Base-by-base conservation (phyloP, 2,888 invertebrate genomes). In the Pardosa pseudoannulata region DNA sequence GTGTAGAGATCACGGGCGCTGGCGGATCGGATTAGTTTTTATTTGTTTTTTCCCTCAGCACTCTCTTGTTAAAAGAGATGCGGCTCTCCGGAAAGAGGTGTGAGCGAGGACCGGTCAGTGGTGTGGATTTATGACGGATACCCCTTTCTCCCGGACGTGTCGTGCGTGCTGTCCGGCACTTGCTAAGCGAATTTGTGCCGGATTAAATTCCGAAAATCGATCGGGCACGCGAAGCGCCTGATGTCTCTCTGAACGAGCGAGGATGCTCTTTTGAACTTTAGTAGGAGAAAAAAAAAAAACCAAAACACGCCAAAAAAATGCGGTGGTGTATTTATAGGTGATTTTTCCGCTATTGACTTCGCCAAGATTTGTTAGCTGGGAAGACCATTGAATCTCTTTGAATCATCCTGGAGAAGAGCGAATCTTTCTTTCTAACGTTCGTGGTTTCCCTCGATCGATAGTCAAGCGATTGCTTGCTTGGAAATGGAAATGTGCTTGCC, bases 131-230 rank as follows among this genome's bases (percentile, higher is more conserved):
- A 13, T 46, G 41, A 46, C 41, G 41, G 41, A 46, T 46, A 46
- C 41, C 6, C 16, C 9, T 36, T 46, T 16, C 16, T 16, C 16
- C 2, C n/a, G 41, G 16, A 46, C 6, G 41, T 46, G 41, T 13
- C 16, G 56, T 56, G 56, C 5, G 56, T 56, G 56, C 23, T 56
- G 6, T 56, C 56, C 5, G 56, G 23, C 56, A 46, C 9, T 46
- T 11, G 2, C 16, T 13, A 16, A 6, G 23, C 56, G 16, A 56
- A 6, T 19, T 56, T 23, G 56, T 56, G 56, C 23, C 56, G 56
- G 23, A 56, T 56, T 19, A 23, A 56, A 56, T n/a, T 56, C 56
- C 23, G 56, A 23, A 56, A 56, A 56, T 56, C 56, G 56, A 56
- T 56, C 19, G 56, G 16, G 23, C 19, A 56, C 56, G n/a, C n/a